Evolutionary conservation across 2,113 vertebrate genomes (phyloP).

Genomic region (Tetraodon nigroviridis): DNA sequence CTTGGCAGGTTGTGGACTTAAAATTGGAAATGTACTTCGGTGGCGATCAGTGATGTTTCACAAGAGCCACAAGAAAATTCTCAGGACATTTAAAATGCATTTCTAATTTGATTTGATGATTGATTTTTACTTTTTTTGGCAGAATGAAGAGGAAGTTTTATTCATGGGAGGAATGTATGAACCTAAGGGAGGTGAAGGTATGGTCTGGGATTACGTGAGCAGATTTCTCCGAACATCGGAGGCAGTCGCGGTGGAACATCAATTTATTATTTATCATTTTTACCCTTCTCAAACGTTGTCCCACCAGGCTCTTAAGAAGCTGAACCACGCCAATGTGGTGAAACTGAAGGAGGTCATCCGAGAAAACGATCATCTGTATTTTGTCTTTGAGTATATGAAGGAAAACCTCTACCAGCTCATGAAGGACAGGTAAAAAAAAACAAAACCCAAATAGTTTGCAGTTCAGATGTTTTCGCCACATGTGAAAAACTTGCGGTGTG

Average conservation of each 20-base stretch:
- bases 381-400: slow-evolving; percentile 99
- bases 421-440: slow-evolving; percentile 85
- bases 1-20: no score
- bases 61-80: background rate
- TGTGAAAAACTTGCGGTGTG: background rate
- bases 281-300: slow-evolving; percentile 7
- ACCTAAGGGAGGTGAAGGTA: slow-evolving; percentile 98
- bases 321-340: slow-evolving; percentile 95
- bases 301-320: slow-evolving; percentile 92
- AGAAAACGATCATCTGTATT: slow-evolving; percentile 98
- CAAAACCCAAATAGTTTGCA: background rate
- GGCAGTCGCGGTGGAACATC: background rate
- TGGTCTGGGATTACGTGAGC: background rate
- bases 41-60: no score
- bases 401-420: slow-evolving; percentile 98
- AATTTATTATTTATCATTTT: background rate
- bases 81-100: background rate
- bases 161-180: slow-evolving; percentile 99
- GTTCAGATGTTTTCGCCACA: background rate
- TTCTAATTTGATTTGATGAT: background rate
- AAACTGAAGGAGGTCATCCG: slow-evolving; percentile 98
- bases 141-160: slow-evolving; percentile 99
- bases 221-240: background rate
- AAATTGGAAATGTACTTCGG: no score
- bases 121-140: slow-evolving; percentile 19